Conservation (phyloP, 2,113 vertebrate species). For the Chrysochloris asiatica region DNA sequence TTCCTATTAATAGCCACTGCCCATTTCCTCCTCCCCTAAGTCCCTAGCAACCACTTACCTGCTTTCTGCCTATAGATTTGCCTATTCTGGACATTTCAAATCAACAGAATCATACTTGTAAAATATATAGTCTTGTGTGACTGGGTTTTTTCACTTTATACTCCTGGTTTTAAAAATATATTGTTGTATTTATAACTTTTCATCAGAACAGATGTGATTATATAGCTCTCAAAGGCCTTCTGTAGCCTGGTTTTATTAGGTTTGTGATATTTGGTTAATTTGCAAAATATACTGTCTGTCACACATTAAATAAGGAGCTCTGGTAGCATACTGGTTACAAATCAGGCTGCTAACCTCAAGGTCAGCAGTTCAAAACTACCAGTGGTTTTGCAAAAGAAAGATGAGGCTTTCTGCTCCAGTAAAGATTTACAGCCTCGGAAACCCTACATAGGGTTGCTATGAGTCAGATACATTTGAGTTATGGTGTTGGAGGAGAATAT, state of each 20-base stretch:
- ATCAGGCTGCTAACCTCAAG: too few relatives aligned
- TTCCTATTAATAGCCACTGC: background rate
- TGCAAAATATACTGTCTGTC: too few relatives aligned
- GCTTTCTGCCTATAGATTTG: background rate
- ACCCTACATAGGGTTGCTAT: too few relatives aligned
- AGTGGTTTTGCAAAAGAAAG: too few relatives aligned
- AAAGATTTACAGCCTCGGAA: too few relatives aligned
- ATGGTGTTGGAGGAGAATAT: too few relatives aligned
- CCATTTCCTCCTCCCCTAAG: background rate
- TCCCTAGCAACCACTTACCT: background rate
- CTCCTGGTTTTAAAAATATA: slow-evolving; percentile 53
- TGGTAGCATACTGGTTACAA: too few relatives aligned
- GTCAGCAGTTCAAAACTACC: too few relatives aligned
- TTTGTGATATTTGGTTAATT: slow-evolving; percentile 61
- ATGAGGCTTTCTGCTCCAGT: too few relatives aligned
- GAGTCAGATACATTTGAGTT: too few relatives aligned
- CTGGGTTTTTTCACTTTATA: slow-evolving; percentile 30
- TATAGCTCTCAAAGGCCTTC: slow-evolving; percentile 11
- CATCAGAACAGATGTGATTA: slow-evolving; percentile 24
- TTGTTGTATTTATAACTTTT: slow-evolving; percentile 35
- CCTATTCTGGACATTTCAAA: background rate
- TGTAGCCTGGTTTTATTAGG: slow-evolving; percentile 32
- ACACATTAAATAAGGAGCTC: too few relatives aligned
- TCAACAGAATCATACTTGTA: slow-evolving; percentile 2
- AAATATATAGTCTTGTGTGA: slow-evolving; percentile 12